Percentiles rank a stretch among this genome's conserved stretches.
Conservation (phyloP, 1,140 invertebrate genomes). For the Cardiocondyla obscurior region DNA sequence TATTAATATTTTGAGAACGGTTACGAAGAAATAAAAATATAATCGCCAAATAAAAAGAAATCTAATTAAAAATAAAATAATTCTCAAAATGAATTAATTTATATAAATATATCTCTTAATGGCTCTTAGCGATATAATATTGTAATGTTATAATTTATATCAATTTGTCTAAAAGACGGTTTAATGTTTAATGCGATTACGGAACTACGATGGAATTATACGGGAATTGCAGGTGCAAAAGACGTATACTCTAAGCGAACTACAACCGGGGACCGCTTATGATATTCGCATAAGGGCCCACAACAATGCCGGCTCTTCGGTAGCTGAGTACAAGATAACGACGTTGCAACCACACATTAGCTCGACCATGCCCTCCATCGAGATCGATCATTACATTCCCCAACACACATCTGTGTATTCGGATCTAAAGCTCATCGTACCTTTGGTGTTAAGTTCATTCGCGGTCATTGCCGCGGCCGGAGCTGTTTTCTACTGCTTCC, state of each 20-base stretch:
- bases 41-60: neutral
- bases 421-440: slow-evolving; percentile 82
- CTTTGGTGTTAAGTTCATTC: slow-evolving; percentile 80
- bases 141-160: neutral
- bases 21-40: neutral
- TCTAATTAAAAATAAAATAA: neutral
- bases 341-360: slow-evolving; percentile 90
- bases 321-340: slow-evolving; percentile 94
- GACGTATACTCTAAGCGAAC: slow-evolving; percentile 91
- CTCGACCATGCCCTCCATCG: slow-evolving; percentile 79
- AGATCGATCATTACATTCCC: slow-evolving; percentile 81
- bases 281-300: slow-evolving; percentile 94
- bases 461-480: slow-evolving; percentile 81
- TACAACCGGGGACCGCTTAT: slow-evolving; percentile 94
- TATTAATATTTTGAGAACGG: neutral
- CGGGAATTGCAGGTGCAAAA: slow-evolving; percentile 83
- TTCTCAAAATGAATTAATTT: neutral
- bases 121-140: neutral
- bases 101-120: neutral
- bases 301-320: slow-evolving; percentile 95
- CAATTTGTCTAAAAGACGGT: neutral
- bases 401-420: slow-evolving; percentile 81
- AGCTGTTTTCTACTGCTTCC: slow-evolving; percentile 83
- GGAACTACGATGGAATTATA: neutral
- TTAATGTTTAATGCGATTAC: neutral